phyloP scores from a whole-genome alignment of 2,888 invertebrate species.

The Lottia gigantea region DNA sequence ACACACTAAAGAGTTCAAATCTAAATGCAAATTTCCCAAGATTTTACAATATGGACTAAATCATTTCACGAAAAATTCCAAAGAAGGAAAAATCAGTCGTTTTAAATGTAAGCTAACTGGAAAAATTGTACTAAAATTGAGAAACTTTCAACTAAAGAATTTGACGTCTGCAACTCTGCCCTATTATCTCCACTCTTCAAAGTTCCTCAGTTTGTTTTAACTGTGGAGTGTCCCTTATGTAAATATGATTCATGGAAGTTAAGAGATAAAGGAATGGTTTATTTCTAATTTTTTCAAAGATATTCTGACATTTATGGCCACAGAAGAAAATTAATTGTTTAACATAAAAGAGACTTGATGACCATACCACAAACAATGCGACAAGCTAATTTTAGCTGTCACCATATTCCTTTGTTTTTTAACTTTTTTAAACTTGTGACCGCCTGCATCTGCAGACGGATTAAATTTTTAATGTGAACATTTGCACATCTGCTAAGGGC shows the following conservation, averaged over 20 bases:
- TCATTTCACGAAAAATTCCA: too few species aligned
- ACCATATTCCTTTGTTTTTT: conserved; percentile 1
- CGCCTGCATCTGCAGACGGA: conserved; percentile 3
- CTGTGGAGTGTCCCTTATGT: conserved; percentile 1
- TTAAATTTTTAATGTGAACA: conserved; percentile 4
- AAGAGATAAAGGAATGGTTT: conserved; percentile 10
- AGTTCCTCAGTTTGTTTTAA: too few species aligned
- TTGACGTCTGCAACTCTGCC: too few species aligned
- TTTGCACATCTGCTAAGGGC: background rate
- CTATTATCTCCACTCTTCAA: too few species aligned
- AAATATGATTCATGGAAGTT: conserved; percentile 7
- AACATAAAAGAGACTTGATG: conserved; percentile 7
- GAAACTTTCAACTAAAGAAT: too few species aligned
- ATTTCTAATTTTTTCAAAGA: conserved; percentile 5
- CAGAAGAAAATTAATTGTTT: conserved; percentile 6
- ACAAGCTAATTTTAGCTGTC: background rate
- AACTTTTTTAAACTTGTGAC: background rate
- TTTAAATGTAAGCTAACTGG: too few species aligned
- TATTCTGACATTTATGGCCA: background rate
- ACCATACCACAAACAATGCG: conserved; percentile 11
- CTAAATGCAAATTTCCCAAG: too few species aligned
- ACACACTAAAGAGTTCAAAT: too few species aligned
- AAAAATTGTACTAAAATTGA: too few species aligned
- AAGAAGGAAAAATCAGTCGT: too few species aligned
- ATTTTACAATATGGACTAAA: too few species aligned